A percentile compares a stretch with the other conserved stretches of the same genome.
phyloP scores from a whole-genome alignment of 2,797 vertebrate genomes.

The Dendrocincla tyrannina region DNA sequence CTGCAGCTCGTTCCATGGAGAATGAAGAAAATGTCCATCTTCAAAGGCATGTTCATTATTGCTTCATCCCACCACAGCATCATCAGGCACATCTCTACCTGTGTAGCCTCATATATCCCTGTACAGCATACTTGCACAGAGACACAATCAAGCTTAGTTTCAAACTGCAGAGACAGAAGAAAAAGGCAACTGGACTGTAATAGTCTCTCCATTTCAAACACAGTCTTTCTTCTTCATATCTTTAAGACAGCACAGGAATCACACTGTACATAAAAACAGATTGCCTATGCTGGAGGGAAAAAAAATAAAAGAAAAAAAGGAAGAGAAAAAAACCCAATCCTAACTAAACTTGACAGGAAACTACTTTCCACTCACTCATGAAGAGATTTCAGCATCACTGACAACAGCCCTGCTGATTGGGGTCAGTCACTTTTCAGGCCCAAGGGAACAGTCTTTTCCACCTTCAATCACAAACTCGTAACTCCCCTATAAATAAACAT shows the following conservation, averaged over 20 bases:
- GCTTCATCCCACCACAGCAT: background rate
- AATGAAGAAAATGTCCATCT: background rate
- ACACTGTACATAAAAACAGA: background rate
- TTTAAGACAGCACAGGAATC: background rate
- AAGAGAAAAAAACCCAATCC: background rate
- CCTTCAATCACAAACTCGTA: constrained; percentile 40
- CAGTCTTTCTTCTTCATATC: background rate
- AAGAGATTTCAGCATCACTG: constrained; percentile 19
- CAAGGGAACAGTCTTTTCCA: constrained; percentile 34
- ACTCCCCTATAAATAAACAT: constrained; percentile 47
- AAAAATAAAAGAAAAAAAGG: no score
- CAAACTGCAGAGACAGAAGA: background rate
- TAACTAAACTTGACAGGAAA: constrained; percentile 58
- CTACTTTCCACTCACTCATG: constrained; percentile 25
- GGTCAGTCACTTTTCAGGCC: constrained; percentile 48
- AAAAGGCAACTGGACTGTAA: background rate
- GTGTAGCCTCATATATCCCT: background rate
- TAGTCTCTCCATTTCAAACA: background rate
- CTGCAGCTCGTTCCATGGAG: background rate
- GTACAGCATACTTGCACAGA: background rate
- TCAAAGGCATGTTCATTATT: background rate
- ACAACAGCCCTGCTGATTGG: constrained; percentile 42
- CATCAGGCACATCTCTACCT: background rate
- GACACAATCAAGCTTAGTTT: background rate
- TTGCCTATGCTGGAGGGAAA: background rate